A percentile compares a stretch with the other conserved stretches of the same genome.
Evolutionary conservation across 2,113 vertebrate genomes (phyloP).

Genomic region (Oryzias curvinotus): DNA sequence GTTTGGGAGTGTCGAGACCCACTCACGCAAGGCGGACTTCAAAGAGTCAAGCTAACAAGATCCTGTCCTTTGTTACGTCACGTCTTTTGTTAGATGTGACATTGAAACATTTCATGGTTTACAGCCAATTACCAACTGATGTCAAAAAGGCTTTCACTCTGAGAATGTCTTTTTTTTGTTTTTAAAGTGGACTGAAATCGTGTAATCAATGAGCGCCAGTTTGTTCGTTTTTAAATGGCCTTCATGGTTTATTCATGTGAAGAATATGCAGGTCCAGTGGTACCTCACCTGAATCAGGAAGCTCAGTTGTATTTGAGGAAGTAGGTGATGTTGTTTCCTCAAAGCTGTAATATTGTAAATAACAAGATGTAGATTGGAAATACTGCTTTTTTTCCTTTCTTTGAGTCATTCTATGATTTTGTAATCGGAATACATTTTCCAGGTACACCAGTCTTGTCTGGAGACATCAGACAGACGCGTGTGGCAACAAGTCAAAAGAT

Average conservation of each 20-base stretch:
- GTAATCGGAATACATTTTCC: neutral
- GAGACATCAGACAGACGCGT: conserved; percentile 20
- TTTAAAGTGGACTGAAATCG: neutral
- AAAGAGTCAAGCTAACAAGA: conserved; percentile 6
- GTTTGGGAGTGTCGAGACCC: conserved; percentile 17
- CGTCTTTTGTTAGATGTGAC: conserved; percentile 4
- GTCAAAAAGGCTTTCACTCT: neutral
- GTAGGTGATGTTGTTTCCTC: conserved; percentile 40
- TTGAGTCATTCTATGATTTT: neutral
- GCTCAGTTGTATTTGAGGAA: conserved; percentile 39
- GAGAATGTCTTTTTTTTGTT: neutral
- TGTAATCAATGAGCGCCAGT: neutral
- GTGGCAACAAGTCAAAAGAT: conserved; percentile 37
- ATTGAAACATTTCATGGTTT: neutral
- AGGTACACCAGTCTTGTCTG: conserved; percentile 7
- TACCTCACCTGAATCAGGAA: conserved; percentile 44
- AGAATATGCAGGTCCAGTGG: conserved; percentile 1
- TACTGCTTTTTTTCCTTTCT: neutral
- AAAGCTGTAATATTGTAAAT: neutral
- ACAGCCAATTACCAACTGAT: neutral
- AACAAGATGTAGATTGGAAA: conserved; percentile 2
- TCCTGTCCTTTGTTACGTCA: neutral
- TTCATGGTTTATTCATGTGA: neutral
- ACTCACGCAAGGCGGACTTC: conserved; percentile 19
- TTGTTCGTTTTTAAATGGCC: neutral